Conservation (phyloP, 2,888 invertebrate species). For the Clusia tigrina region DNA sequence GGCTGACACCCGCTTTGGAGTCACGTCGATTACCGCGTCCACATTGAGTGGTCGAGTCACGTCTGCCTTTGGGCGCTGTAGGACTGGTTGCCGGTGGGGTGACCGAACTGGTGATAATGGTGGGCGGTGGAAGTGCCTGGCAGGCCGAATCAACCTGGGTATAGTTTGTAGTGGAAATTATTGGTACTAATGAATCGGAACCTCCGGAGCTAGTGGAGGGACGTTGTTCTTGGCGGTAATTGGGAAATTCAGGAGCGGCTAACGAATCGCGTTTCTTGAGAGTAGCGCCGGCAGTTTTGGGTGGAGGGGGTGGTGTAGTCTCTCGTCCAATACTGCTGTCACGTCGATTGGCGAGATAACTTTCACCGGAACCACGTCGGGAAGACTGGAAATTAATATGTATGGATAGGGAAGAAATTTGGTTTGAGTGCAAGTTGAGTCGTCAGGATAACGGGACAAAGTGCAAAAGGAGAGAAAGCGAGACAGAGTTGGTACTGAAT, state of each 20-base stretch:
- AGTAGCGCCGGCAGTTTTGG: slow-evolving; percentile 72
- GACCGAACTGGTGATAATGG: slow-evolving; percentile 83
- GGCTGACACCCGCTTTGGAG: slow-evolving; percentile 73
- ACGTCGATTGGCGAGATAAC: slow-evolving; percentile 73
- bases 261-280: slow-evolving; percentile 70
- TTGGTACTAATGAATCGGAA: slow-evolving; percentile 74
- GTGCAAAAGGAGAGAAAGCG: no score
- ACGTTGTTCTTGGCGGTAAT: slow-evolving; percentile 70
- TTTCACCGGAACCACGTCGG: slow-evolving; percentile 73
- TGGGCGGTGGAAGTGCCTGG: slow-evolving; percentile 74
- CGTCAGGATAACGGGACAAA: no score
- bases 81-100: slow-evolving; percentile 85
- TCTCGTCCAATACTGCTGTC: slow-evolving; percentile 70
- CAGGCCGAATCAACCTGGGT: slow-evolving; percentile 71
- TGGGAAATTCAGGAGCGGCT: slow-evolving; percentile 66
- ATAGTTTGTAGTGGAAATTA: slow-evolving; percentile 51
- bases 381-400: slow-evolving; percentile 49
- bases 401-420: slow-evolving; percentile 20
- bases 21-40: slow-evolving; percentile 72
- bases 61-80: slow-evolving; percentile 70
- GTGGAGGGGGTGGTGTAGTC: slow-evolving; percentile 65
- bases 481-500: no score
- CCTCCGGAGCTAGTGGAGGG: slow-evolving; percentile 78
- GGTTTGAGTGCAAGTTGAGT: no score
- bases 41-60: slow-evolving; percentile 88